These are phyloP conservation scores for Lacanobia wlatinum DNA, from an alignment of 2,888 invertebrate genomes.

Conservation along the genomic window DNA sequence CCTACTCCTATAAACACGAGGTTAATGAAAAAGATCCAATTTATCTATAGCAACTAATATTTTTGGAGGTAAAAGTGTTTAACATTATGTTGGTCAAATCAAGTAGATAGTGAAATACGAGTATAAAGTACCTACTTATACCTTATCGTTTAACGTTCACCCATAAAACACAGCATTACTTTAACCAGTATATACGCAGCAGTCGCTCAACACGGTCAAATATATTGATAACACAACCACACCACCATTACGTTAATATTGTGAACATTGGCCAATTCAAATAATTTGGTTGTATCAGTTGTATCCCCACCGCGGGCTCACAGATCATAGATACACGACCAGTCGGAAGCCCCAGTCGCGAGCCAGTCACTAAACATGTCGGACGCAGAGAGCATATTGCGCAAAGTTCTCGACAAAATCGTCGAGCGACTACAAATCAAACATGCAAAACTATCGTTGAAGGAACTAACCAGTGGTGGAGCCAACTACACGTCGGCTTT, in stretches of 20 bases:
- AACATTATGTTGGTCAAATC: not conserved
- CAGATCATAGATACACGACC: conserved; percentile 17
- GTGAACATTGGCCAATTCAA: conserved; percentile 8
- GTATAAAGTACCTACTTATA: not conserved
- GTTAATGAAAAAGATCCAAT: too few species aligned
- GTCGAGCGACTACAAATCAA: conserved; percentile 65
- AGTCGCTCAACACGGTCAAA: not conserved
- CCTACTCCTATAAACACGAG: too few species aligned
- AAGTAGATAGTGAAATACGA: not conserved
- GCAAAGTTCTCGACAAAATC: conserved; percentile 67
- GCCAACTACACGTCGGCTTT: conserved; percentile 75
- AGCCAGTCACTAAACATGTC: conserved; percentile 63
- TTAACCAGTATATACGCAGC: not conserved
- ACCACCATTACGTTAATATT: not conserved
- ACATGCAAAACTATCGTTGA: conserved; percentile 60
- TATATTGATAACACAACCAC: not conserved
- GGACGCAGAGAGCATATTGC: conserved; percentile 69
- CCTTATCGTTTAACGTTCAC: not conserved
- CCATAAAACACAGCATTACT: not conserved
- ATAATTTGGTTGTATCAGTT: conserved; percentile 17
- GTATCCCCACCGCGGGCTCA: not conserved
- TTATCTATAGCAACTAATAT: not conserved
- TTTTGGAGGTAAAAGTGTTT: not conserved
- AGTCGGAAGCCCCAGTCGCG: conserved; percentile 57
- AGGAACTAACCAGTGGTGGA: conserved; percentile 72